phyloP scores from a whole-genome alignment of 1,140 invertebrate species.

The Calephelis nemesis region DNA sequence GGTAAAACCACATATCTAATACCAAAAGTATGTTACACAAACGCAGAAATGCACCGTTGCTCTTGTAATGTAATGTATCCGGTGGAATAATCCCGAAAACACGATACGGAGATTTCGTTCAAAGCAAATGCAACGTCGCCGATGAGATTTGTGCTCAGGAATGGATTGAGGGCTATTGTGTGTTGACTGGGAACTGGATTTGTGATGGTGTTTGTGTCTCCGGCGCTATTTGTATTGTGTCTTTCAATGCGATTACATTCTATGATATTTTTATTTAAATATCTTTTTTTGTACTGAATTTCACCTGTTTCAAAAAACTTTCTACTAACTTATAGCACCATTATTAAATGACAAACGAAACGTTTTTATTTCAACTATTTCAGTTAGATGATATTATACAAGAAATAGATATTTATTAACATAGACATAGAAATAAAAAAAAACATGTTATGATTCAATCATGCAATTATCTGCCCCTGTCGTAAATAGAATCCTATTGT shows the following conservation, averaged over 20 bases:
- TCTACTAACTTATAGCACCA: too few relatives aligned
- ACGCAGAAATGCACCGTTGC: conserved; percentile 6
- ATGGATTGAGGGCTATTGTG: conserved; percentile 59
- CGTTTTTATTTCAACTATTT: too few relatives aligned
- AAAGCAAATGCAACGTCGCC: conserved; percentile 42
- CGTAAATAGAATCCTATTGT: too few relatives aligned
- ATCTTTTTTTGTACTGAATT: too few relatives aligned
- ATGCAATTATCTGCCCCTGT: too few relatives aligned
- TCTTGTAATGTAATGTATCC: conserved; percentile 30
- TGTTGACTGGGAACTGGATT: conserved; percentile 20
- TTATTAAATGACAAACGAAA: too few relatives aligned
- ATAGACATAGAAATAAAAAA: too few relatives aligned
- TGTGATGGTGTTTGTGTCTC: conserved; percentile 7
- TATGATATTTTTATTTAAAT: neutral
- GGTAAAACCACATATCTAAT: conserved; percentile 2
- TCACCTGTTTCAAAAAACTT: too few relatives aligned
- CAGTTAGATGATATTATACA: too few relatives aligned
- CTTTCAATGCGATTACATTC: neutral
- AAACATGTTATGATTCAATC: too few relatives aligned
- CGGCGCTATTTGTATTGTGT: conserved; percentile 7
- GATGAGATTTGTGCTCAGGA: conserved; percentile 56
- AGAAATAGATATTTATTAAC: too few relatives aligned
- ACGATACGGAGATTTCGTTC: conserved; percentile 46
- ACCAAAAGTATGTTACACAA: conserved; percentile 10
- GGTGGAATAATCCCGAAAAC: conserved; percentile 52